Conservation (phyloP, 2,797 vertebrate species). For the Chelidonichthys spinosus region DNA sequence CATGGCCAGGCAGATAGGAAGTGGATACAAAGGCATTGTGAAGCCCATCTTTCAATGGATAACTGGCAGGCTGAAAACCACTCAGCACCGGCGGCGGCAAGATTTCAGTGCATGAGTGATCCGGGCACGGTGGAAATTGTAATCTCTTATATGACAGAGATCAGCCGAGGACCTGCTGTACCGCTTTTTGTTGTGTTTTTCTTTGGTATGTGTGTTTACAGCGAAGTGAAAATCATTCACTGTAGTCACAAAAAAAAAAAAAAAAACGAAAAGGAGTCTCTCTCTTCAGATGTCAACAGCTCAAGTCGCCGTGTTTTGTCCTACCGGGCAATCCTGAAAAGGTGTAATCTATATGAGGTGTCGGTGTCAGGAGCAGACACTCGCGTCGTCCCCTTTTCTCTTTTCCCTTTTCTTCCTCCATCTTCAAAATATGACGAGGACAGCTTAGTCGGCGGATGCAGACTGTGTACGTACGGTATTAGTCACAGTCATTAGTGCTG, state of each 20-base stretch:
- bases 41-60: slow-evolving; percentile 84
- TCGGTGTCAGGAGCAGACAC: slow-evolving; percentile 48
- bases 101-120: slow-evolving; percentile 79
- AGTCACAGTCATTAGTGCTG: slow-evolving; percentile 71
- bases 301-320: slow-evolving; percentile 52
- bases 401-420: slow-evolving; percentile 34
- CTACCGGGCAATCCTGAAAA: slow-evolving; percentile 51
- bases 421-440: slow-evolving; percentile 56
- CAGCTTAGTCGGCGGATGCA: slow-evolving; percentile 62
- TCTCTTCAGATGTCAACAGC: slow-evolving; percentile 56
- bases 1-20: slow-evolving; percentile 82
- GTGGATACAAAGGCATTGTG: slow-evolving; percentile 82
- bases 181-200: slow-evolving; percentile 42
- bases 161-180: slow-evolving; percentile 45
- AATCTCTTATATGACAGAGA: slow-evolving; percentile 75
- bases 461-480: slow-evolving; percentile 56
- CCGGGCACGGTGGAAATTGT: slow-evolving; percentile 72
- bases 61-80: slow-evolving; percentile 83
- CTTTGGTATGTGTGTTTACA: slow-evolving; percentile 27
- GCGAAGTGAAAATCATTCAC: slow-evolving; percentile 50
- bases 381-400: slow-evolving; percentile 6
- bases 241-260: slow-evolving; percentile 29
- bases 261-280: slow-evolving; percentile 3
- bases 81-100: slow-evolving; percentile 72
- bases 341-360: slow-evolving; percentile 59